Evolutionary conservation across 2,888 invertebrate genomes (phyloP), one percentile per base, ranked within the genome.

Genomic region (Ferrisia virgata): DNA sequence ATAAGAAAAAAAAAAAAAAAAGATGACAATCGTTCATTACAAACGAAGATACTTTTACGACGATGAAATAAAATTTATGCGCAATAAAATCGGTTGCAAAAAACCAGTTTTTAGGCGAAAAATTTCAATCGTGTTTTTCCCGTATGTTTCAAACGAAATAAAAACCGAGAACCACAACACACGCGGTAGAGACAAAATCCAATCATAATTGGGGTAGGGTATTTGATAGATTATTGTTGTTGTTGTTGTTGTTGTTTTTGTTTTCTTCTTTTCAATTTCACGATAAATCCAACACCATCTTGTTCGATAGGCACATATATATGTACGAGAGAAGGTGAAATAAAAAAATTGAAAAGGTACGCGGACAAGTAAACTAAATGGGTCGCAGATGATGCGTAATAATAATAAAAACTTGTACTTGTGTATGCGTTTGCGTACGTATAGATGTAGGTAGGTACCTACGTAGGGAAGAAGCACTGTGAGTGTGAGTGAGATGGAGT

Each of bases 311-410:
- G 25, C 58, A 13, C n/a, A n/a, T n/a, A 79, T 18, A 76, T 11
- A 15, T 72, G 4, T 9, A 15, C 4, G n/a, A n/a, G n/a, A 47
- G 28, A 79, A 72, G 33, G n/a, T 39, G 39, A 47, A 79, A 39
- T 1, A 15, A 79, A 47, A 33, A 33, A 33, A n/a, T n/a, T 33
- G 18, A 79, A 43, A 79, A 79, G 22, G 31, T 47, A 28, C 15
- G 53, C 25, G 22, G n/a, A 47, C 43, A 79, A 33, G 72, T 72
- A 72, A 72, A 72, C 33, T 72, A 72, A 72, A 72, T 72, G 72
- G 72, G 72, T 72, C 72, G 72, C 72, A 72, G 72, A 72, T 72
- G 72, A 72, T 72, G 72, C 58, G 72, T 72, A 72, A 33, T 28
- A 47, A 47, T 47, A 47, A 47, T 18, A 72, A 33, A 28, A 64